A percentile compares a stretch with the other conserved stretches of the same genome.
phyloP scores from a whole-genome alignment of 2,888 invertebrate genomes.

The Azorinus chamasolen region DNA sequence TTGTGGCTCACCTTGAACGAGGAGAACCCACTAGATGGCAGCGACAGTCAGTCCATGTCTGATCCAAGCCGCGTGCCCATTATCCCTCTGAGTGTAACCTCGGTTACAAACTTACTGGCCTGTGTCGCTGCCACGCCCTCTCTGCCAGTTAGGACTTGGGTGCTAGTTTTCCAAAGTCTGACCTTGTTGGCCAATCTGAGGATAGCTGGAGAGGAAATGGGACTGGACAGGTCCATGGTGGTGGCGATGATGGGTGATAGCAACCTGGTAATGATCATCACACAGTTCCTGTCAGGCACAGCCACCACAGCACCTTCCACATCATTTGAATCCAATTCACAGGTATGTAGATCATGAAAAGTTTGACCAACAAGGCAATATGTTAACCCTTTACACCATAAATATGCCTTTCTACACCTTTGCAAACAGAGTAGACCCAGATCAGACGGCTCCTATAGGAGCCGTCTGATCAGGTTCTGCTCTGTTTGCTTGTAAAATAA shows the following conservation, averaged over 20 bases:
- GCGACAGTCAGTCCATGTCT: conserved; percentile 73
- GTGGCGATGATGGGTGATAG: conserved; percentile 80
- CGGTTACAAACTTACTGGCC: conserved; percentile 90
- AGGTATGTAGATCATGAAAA: conserved; percentile 32
- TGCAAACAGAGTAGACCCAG: no score
- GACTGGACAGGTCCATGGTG: conserved; percentile 75
- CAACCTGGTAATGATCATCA: conserved; percentile 80
- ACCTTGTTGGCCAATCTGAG: conserved; percentile 91
- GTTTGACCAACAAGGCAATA: no score
- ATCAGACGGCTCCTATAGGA: no score
- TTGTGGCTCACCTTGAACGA: conserved; percentile 94
- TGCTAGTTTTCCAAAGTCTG: conserved; percentile 92
- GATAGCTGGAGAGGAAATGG: conserved; percentile 56
- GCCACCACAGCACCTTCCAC: conserved; percentile 69
- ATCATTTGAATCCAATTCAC: conserved; percentile 44
- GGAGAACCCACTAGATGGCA: conserved; percentile 86
- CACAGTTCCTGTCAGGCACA: conserved; percentile 83
- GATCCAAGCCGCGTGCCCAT: conserved; percentile 87
- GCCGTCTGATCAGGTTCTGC: no score
- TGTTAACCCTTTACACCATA: no score
- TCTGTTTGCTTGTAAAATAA: no score
- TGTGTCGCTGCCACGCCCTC: conserved; percentile 90
- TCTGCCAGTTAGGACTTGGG: conserved; percentile 92
- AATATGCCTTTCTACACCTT: no score
- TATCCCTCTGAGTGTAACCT: conserved; percentile 89